These are phyloP conservation scores for Kuschelorhynchus macadamiae DNA, from an alignment of 2,888 invertebrate genomes.

Conservation along the genomic window DNA sequence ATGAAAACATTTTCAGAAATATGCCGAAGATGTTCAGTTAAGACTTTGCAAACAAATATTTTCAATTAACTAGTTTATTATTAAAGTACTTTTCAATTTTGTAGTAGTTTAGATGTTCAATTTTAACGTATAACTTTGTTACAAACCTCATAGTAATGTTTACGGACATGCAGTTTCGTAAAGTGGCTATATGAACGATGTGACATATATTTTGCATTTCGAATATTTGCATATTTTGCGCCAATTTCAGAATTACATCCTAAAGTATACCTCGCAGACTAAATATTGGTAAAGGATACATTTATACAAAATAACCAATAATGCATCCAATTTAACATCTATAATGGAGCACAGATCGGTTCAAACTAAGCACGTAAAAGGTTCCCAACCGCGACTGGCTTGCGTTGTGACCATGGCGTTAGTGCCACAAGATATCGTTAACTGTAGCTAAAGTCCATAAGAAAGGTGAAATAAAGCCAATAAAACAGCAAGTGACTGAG, in stretches of 20 bases:
- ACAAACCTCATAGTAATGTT: too few relatives aligned
- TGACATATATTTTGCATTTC: neutral
- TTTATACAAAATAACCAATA: constrained; percentile 49
- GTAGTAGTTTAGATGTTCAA: too few relatives aligned
- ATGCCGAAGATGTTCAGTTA: too few relatives aligned
- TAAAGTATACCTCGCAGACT: constrained; percentile 31
- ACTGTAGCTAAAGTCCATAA: constrained; percentile 63
- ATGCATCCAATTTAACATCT: constrained; percentile 51
- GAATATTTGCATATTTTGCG: constrained; percentile 8
- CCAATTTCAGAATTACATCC: constrained; percentile 15
- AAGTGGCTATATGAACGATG: too few relatives aligned
- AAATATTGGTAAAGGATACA: constrained; percentile 43
- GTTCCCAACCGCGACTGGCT: constrained; percentile 59
- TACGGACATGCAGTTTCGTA: too few relatives aligned
- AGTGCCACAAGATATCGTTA: constrained; percentile 62
- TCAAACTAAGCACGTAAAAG: constrained; percentile 62
- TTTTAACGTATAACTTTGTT: too few relatives aligned
- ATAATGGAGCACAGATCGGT: constrained; percentile 60
- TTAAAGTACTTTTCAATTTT: too few relatives aligned
- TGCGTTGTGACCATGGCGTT: constrained; percentile 60
- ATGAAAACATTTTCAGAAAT: too few relatives aligned
- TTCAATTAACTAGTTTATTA: too few relatives aligned
- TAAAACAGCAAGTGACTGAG: constrained; percentile 68
- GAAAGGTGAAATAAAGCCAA: constrained; percentile 66
- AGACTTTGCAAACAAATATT: too few relatives aligned